phyloP scores from a whole-genome alignment of 2,888 invertebrate species.

The Eupithecia dodoneata region DNA sequence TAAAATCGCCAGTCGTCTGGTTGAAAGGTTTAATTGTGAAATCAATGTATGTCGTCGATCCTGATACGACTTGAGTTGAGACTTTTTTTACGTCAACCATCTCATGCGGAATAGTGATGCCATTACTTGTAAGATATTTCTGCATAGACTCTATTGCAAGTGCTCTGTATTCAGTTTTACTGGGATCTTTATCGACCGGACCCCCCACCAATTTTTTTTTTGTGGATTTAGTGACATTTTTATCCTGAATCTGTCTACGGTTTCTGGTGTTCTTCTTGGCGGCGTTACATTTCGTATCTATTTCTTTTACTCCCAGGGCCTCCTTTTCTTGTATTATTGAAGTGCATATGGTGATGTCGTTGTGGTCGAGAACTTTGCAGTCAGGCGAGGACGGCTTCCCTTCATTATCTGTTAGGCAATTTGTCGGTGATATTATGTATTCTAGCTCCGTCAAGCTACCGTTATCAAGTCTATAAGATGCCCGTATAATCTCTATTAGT shows the following conservation, averaged over 20 bases:
- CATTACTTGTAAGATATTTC: slow-evolving; percentile 44
- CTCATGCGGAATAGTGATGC: slow-evolving; percentile 29
- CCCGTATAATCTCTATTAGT: slow-evolving; percentile 63
- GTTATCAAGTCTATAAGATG: slow-evolving; percentile 64
- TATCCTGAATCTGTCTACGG: not conserved
- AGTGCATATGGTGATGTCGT: slow-evolving; percentile 41
- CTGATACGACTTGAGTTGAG: slow-evolving; percentile 47
- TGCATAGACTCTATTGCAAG: slow-evolving; percentile 50
- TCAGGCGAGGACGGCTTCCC: slow-evolving; percentile 24
- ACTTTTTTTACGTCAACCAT: slow-evolving; percentile 43
- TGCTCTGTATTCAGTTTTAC: slow-evolving; percentile 43
- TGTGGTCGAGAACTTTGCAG: slow-evolving; percentile 21
- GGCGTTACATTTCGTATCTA: slow-evolving; percentile 47
- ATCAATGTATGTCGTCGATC: slow-evolving; percentile 43
- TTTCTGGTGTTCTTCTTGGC: slow-evolving; percentile 23
- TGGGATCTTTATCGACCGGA: slow-evolving; percentile 38
- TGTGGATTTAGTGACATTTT: slow-evolving; percentile 9
- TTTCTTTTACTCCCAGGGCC: slow-evolving; percentile 46
- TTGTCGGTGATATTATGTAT: slow-evolving; percentile 78
- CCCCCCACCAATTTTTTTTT: slow-evolving; percentile 41
- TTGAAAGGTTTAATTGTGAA: slow-evolving; percentile 39
- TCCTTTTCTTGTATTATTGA: slow-evolving; percentile 46
- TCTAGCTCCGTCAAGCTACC: slow-evolving; percentile 80
- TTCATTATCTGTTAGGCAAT: slow-evolving; percentile 25
- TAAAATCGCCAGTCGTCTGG: slow-evolving; percentile 23